These are phyloP conservation scores for Passer montanus DNA, from an alignment of 2,113 vertebrate genomes.

Conservation along the genomic window DNA sequence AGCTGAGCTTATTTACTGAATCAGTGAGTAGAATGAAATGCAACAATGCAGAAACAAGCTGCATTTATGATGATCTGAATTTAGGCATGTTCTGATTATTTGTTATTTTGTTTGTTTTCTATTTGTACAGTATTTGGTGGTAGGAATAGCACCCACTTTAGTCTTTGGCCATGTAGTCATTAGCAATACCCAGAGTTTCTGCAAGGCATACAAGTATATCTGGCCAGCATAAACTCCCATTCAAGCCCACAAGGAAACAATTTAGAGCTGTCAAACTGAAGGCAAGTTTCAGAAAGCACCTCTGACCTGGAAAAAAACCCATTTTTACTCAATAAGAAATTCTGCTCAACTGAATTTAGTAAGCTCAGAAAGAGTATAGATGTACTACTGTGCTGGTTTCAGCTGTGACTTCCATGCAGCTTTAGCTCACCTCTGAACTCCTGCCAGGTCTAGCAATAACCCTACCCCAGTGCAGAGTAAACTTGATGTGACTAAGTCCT, in stretches of 20 bases:
- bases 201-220: rapidly evolving
- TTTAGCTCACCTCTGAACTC: not conserved
- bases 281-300: not conserved
- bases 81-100: not conserved
- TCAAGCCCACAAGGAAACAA: not conserved
- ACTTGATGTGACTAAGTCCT: rapidly evolving
- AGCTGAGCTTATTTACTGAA: not conserved
- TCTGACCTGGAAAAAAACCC: not conserved
- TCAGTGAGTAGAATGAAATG: rapidly evolving
- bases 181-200: not conserved
- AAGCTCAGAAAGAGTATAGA: not conserved
- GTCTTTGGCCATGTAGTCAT: not conserved
- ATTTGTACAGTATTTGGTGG: not conserved
- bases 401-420: not conserved
- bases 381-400: not conserved
- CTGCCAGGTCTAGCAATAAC: not conserved
- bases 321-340: not conserved
- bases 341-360: not conserved
- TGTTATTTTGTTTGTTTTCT: not conserved
- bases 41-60: not conserved
- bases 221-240: not conserved
- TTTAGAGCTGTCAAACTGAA: not conserved
- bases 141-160: not conserved
- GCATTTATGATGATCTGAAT: not conserved
- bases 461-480: not conserved